Evolutionary conservation across 2,113 vertebrate genomes (phyloP).

Genomic region (Neomonachus schauinslandi): DNA sequence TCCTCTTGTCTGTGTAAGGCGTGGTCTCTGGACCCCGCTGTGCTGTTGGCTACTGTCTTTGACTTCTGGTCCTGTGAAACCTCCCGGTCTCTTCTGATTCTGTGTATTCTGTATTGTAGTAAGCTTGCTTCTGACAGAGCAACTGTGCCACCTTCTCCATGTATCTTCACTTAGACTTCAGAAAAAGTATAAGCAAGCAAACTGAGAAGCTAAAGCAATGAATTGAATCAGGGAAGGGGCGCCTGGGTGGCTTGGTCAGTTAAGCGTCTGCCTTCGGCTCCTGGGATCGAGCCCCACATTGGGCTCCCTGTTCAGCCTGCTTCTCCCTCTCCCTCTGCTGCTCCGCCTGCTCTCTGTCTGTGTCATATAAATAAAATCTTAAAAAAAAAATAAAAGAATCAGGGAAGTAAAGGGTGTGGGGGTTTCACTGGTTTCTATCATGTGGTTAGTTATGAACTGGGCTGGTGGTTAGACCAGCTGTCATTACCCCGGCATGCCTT

Average conservation of each 20-base stretch:
- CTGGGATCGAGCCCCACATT: not conserved
- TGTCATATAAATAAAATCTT: not conserved
- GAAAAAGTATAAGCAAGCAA: not conserved
- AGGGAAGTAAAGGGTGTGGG: not conserved
- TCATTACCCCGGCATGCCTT: not conserved
- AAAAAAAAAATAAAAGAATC: not conserved
- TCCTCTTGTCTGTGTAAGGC: fast-evolving
- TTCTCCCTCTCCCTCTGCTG: not conserved
- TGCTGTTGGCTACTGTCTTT: not conserved
- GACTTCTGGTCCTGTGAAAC: fast-evolving
- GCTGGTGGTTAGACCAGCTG: not conserved
- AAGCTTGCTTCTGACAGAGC: not conserved
- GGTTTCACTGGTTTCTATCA: not conserved
- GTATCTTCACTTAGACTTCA: not conserved
- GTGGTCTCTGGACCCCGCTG: fast-evolving
- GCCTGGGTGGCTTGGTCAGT: not conserved
- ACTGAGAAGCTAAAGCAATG: not conserved
- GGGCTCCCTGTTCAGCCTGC: not conserved
- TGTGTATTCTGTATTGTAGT: too few species aligned
- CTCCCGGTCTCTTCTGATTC: not conserved
- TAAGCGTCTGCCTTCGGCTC: not conserved
- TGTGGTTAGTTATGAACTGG: not conserved
- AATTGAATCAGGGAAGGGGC: not conserved
- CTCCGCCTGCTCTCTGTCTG: not conserved
- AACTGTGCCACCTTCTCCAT: not conserved